These are phyloP conservation scores for Gallinago solitaria DNA, from an alignment of 2,797 vertebrate genomes.

Conservation along the genomic window DNA sequence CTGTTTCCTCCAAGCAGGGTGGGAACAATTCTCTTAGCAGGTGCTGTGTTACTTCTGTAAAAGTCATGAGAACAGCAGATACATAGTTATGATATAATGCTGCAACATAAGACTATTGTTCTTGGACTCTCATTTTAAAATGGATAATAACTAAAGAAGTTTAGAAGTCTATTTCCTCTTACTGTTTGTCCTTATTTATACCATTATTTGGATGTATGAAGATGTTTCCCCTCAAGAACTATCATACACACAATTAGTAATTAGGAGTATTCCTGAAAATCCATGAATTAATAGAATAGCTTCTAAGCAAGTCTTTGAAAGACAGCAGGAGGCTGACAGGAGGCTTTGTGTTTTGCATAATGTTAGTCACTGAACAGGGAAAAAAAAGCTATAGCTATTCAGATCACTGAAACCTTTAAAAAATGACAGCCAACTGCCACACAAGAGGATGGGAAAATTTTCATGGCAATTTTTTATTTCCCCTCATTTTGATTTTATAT, in stretches of 20 bases:
- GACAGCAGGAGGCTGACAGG: neutral
- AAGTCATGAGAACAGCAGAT: neutral
- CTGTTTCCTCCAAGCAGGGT: neutral
- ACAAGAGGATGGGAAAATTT: neutral
- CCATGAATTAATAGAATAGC: neutral
- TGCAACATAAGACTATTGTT: neutral
- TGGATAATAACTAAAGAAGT: neutral
- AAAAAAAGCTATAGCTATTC: neutral
- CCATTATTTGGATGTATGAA: neutral
- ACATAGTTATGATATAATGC: neutral
- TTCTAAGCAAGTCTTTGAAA: neutral
- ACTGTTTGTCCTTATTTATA: neutral
- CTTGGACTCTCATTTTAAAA: constrained; percentile 5
- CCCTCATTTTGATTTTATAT: neutral
- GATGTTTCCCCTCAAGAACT: neutral
- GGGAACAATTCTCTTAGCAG: constrained; percentile 4
- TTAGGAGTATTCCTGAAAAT: neutral
- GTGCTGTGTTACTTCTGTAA: neutral
- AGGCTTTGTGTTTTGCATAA: neutral
- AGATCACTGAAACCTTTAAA: neutral
- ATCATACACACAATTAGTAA: neutral
- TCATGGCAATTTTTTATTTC: neutral
- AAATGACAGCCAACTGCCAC: neutral
- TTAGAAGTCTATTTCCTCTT: neutral
- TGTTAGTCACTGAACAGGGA: neutral